Evolutionary conservation across 2,888 invertebrate genomes (phyloP).

Genomic region (Margaritifera margaritifera): DNA sequence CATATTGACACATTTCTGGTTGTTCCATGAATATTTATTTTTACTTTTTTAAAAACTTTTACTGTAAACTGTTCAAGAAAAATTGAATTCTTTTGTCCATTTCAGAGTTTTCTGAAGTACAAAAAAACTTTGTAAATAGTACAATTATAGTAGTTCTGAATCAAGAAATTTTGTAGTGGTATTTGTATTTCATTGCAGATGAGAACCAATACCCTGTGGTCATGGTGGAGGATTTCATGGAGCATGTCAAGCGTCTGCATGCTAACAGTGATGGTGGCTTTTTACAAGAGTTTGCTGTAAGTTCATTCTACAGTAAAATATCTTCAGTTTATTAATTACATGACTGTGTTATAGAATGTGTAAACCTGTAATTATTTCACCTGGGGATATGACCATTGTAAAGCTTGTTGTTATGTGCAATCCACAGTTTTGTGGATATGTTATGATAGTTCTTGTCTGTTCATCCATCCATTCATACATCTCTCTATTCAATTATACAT

Average conservation of each 20-base stretch:
- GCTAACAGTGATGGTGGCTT: conserved; percentile 96
- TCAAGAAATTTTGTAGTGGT: not conserved
- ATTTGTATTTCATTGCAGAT: conserved; percentile 52
- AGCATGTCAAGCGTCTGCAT: conserved; percentile 89
- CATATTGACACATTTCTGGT: no score
- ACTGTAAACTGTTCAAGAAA: no score
- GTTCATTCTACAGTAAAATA: conserved; percentile 1
- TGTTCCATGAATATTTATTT: no score
- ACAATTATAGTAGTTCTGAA: no score
- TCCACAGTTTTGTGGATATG: no score
- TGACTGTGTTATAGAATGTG: not conserved
- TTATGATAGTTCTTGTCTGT: no score
- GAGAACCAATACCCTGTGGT: conserved; percentile 77
- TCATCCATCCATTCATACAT: no score
- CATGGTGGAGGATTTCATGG: conserved; percentile 83
- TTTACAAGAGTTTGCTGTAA: conserved; percentile 93
- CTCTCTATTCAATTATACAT: no score
- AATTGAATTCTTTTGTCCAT: not conserved
- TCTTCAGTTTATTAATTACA: not conserved
- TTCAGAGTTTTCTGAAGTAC: not conserved
- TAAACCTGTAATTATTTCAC: no score
- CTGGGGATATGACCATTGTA: not conserved
- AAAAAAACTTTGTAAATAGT: no score
- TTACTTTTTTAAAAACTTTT: no score
- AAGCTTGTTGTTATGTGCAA: no score